Evolutionary conservation across 2,113 vertebrate genomes (phyloP), one percentile per base, ranked within the genome.

Genomic region (Paramisgurnus dabryanus): DNA sequence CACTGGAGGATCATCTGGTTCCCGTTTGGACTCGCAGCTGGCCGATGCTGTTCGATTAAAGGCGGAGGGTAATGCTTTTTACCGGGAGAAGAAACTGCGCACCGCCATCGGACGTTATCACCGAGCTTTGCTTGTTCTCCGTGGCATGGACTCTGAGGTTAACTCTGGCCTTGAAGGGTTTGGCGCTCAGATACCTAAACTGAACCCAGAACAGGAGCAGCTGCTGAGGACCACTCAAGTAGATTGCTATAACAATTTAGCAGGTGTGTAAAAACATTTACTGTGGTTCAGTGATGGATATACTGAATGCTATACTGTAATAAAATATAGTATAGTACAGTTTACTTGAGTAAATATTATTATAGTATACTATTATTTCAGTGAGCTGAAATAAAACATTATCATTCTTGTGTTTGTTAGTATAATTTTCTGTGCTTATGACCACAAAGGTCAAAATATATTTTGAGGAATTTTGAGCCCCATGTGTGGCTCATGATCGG

Each of bases 161-260:
- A 92, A 88, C 2, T 71, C 88, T 0, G 86, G 91, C 0, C 76
- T 96, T 40, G 91, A 93, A 82, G 92, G 86, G 1, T 91, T 96
- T 55, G 91, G 92, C 27, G 89, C 90, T 0, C 87, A 91, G 63
- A 82, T 76, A 7, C 90, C 89, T 0, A 71, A 84, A 6, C 92
- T 96, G 3, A 91, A 90, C 4, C 53, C 88, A 1, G 88, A 93
- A 27, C 94, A 96, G 78, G 92, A 94, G 49, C 85, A 85, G 41
- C 39, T 86, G 4, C 87, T 96, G 27, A 92, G 93, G 71, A 89
- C 72, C 85, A 95, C 87, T 41, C 94, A 96, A 89, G 89, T 94
- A 3, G 95, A 96, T 89, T 96, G 96, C 90, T 96, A 96, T 91
- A 97, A 96, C 89, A 97, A 96, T 76, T 86, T 97, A 74, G 94